phyloP scores from a whole-genome alignment of 2,888 invertebrate genomes.

The Zaprionus bogoriensis region DNA sequence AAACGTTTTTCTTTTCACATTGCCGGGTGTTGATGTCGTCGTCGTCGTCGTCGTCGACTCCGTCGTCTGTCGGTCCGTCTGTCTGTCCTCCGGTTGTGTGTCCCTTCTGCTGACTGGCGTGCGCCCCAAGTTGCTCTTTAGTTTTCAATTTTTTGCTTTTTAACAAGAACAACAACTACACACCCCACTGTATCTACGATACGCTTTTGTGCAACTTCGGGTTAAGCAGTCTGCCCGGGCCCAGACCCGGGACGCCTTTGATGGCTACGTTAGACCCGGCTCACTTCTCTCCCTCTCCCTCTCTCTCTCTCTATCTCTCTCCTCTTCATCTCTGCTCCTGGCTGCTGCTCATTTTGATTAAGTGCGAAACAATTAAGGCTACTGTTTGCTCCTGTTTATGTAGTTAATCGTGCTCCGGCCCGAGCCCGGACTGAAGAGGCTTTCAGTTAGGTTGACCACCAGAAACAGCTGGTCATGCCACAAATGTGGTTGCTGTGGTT shows the following conservation, averaged over 20 bases:
- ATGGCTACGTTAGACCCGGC: slow-evolving; percentile 39
- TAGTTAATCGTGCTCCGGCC: slow-evolving; percentile 65
- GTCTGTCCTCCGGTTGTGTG: slow-evolving; percentile 40
- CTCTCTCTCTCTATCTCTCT: slow-evolving; percentile 8
- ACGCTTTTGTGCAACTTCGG: slow-evolving; percentile 71
- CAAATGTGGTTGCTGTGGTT: slow-evolving; percentile 22
- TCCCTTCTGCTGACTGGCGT: slow-evolving; percentile 64
- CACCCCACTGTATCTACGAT: slow-evolving; percentile 52
- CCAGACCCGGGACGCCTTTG: slow-evolving; percentile 50
- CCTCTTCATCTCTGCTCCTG: slow-evolving; percentile 22
- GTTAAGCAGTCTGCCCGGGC: slow-evolving; percentile 50
- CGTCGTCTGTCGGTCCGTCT: slow-evolving; percentile 27
- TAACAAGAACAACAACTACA: slow-evolving; percentile 30
- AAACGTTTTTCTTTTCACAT: slow-evolving; percentile 78
- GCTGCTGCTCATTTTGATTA: slow-evolving; percentile 74
- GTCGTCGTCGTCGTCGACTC: slow-evolving; percentile 41
- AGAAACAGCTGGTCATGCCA: slow-evolving; percentile 43
- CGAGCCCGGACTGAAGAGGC: slow-evolving; percentile 4
- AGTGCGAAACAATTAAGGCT: slow-evolving; percentile 77
- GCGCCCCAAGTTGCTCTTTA: slow-evolving; percentile 78
- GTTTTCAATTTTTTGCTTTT: slow-evolving; percentile 79
- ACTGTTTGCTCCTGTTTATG: slow-evolving; percentile 68
- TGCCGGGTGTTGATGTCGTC: slow-evolving; percentile 76
- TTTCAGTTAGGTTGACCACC: slow-evolving; percentile 18
- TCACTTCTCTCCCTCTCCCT: neutral